A percentile compares a stretch with the other conserved stretches of the same genome.
These are phyloP conservation scores for Cryptus armator DNA, from an alignment of 2,888 invertebrate species.

Conservation along the genomic window DNA sequence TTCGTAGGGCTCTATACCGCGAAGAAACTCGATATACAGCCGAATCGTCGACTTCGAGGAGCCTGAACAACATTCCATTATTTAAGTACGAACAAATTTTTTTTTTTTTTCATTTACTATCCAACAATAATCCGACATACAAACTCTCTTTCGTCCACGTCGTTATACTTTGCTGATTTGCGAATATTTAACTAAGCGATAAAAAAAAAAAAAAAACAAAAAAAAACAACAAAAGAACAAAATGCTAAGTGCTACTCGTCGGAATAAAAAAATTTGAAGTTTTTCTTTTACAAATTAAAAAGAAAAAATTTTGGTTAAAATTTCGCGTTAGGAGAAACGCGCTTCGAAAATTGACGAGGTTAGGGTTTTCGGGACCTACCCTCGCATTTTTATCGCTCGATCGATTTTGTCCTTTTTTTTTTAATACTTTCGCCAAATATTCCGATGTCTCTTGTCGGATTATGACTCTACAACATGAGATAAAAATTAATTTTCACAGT, in stretches of 20 bases:
- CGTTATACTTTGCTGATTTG: constrained; percentile 24
- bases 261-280: constrained; percentile 63
- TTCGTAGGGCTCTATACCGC: constrained; percentile 61
- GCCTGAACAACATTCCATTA: constrained; percentile 71
- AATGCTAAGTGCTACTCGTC: constrained; percentile 14
- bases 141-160: constrained; percentile 58
- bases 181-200: not conserved
- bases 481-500: not conserved
- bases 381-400: constrained; percentile 18
- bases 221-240: constrained; percentile 11
- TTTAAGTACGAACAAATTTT: constrained; percentile 75
- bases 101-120: constrained; percentile 20
- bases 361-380: constrained; percentile 61
- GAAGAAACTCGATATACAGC: constrained; percentile 31
- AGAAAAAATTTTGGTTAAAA: not conserved
- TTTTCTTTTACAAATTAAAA: constrained; percentile 50
- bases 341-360: constrained; percentile 68
- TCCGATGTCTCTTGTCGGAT: not conserved
- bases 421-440: constrained; percentile 65
- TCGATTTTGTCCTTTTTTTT: constrained; percentile 24
- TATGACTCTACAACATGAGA: too few relatives aligned
- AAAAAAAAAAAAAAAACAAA: constrained; percentile 16
- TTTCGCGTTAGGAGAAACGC: not conserved
- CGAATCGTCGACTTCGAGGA: constrained; percentile 65
- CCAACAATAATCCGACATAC: constrained; percentile 25